Percentiles rank a stretch among this genome's conserved stretches.
Evolutionary conservation across 1,140 invertebrate species (phyloP).

Genomic region (Dysdera silvatica): DNA sequence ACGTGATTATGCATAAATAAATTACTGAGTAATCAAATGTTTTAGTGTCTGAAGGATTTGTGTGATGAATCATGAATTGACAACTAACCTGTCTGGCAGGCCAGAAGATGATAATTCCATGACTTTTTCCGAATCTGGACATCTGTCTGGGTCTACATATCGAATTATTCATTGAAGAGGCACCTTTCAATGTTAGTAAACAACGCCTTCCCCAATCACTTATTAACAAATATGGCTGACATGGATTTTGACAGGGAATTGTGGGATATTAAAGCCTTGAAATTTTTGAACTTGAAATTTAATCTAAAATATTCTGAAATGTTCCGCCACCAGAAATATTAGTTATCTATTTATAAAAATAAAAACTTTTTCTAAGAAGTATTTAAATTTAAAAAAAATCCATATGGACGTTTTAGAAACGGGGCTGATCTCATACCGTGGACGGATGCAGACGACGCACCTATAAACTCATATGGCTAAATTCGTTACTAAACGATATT

Average conservation of each 20-base stretch:
- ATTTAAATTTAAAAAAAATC: no score
- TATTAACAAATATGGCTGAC: slow-evolving; percentile 29
- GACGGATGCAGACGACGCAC: no score
- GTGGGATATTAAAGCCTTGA: no score
- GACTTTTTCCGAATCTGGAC: background rate
- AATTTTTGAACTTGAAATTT: no score
- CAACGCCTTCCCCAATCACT: slow-evolving; percentile 26
- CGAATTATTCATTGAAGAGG: slow-evolving; percentile 15
- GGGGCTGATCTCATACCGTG: no score
- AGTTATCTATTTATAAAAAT: no score
- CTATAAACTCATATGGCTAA: no score
- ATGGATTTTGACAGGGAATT: slow-evolving; percentile 21
- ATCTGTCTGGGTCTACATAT: slow-evolving; percentile 6
- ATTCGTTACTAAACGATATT: no score
- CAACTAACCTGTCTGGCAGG: slow-evolving; percentile 20
- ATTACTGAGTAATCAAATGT: slow-evolving; percentile 11
- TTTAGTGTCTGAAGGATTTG: slow-evolving; percentile 18
- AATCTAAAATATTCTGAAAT: no score
- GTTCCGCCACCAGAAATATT: no score
- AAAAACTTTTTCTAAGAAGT: no score
- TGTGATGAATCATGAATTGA: slow-evolving; percentile 1
- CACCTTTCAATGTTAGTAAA: slow-evolving; percentile 25
- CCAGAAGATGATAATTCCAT: slow-evolving; percentile 19
- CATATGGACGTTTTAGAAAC: no score
- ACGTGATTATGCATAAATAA: slow-evolving; percentile 4